Percentiles rank a stretch among this genome's conserved stretches.
phyloP scores from a whole-genome alignment of 2,888 invertebrate species.

The Lasioglossum lativentre region DNA sequence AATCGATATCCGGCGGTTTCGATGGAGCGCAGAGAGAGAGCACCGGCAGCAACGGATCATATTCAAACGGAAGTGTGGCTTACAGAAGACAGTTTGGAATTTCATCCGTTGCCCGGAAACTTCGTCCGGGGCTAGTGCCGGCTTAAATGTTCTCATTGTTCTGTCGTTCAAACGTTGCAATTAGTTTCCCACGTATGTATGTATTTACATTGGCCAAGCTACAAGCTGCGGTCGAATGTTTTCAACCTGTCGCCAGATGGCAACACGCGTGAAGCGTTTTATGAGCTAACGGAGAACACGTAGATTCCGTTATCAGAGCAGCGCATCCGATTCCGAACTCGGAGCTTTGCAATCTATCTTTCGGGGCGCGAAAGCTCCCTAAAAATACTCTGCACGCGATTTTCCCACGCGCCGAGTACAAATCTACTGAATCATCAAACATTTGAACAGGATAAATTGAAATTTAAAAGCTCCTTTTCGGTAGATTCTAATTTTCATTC shows the following conservation, averaged over 20 bases:
- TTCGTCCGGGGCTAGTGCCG: slow-evolving; percentile 28
- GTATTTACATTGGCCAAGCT: slow-evolving; percentile 32
- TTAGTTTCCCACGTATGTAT: slow-evolving; percentile 63
- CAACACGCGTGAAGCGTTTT: not conserved
- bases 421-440: no score
- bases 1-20: slow-evolving; percentile 59
- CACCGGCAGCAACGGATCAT: slow-evolving; percentile 48
- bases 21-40: slow-evolving; percentile 29
- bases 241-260: not conserved
- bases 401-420: not conserved
- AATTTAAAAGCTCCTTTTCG: no score
- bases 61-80: slow-evolving; percentile 63
- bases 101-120: slow-evolving; percentile 56
- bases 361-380: not conserved
- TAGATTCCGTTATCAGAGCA: not conserved
- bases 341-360: not conserved
- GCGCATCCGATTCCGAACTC: not conserved
- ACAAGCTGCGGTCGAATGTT: slow-evolving; percentile 1
- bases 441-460: not conserved
- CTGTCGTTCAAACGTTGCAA: slow-evolving; percentile 54
- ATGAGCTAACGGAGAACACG: not conserved
- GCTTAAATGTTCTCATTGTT: slow-evolving; percentile 56
- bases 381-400: not conserved
- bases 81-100: slow-evolving; percentile 65
- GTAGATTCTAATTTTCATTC: not conserved